phyloP scores from a whole-genome alignment of 1,140 invertebrate genomes.

The Diachasmimorpha longicaudata region DNA sequence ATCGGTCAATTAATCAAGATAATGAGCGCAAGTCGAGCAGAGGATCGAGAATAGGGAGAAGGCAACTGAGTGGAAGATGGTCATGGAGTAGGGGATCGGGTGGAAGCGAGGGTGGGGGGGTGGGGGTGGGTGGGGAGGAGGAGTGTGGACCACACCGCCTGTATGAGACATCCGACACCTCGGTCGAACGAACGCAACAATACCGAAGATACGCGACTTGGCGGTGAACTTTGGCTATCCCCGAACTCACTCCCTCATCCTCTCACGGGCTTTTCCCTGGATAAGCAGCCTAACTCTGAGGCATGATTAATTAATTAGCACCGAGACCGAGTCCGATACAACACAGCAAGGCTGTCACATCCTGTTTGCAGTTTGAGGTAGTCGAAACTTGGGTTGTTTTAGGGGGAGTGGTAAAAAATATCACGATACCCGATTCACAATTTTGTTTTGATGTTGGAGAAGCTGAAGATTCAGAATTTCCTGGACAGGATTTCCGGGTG shows the following conservation, averaged over 20 bases:
- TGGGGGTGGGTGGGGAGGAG: constrained; percentile 37
- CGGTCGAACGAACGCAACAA: constrained; percentile 53
- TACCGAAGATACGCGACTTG: constrained; percentile 61
- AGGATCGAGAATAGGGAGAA: constrained; percentile 1
- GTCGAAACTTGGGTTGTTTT: not conserved
- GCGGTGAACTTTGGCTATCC: constrained; percentile 52
- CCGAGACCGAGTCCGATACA: constrained; percentile 49
- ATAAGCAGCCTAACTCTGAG: constrained; percentile 58
- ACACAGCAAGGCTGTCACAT: not conserved
- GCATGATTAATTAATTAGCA: constrained; percentile 63
- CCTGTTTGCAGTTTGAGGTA: constrained; percentile 6
- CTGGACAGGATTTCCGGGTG: too few species aligned
- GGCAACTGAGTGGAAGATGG: constrained; percentile 22
- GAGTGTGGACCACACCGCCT: constrained; percentile 46
- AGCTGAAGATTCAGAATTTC: too few species aligned
- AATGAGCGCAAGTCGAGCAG: constrained; percentile 56
- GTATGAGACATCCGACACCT: constrained; percentile 61
- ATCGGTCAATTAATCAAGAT: constrained; percentile 65
- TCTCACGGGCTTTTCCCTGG: constrained; percentile 45
- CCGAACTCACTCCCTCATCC: constrained; percentile 16
- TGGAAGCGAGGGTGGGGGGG: constrained; percentile 19
- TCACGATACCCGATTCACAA: not conserved
- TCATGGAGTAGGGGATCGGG: constrained; percentile 20
- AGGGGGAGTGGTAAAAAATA: not conserved
- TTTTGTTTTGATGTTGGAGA: too few species aligned